phyloP scores from a whole-genome alignment of 2,888 invertebrate species.

The Acheta domesticus region DNA sequence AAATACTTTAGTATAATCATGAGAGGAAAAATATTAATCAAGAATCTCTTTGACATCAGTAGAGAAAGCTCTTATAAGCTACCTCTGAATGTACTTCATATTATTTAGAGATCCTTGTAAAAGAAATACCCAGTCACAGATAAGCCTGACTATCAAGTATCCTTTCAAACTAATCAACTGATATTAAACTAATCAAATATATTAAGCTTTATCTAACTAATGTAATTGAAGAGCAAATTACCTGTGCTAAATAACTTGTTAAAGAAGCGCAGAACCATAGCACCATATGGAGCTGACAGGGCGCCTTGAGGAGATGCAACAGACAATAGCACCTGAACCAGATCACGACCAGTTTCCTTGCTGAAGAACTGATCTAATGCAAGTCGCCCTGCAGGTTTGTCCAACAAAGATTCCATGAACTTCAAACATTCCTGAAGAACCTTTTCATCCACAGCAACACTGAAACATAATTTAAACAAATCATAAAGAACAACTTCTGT shows the following conservation, averaged over 20 bases:
- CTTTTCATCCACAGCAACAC: constrained; percentile 57
- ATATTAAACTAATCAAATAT: too few relatives aligned
- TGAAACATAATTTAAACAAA: constrained; percentile 30
- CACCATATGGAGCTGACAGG: constrained; percentile 60
- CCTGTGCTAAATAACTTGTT: constrained; percentile 63
- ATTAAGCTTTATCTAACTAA: background rate
- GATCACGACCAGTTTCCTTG: constrained; percentile 56
- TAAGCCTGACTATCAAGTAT: too few relatives aligned
- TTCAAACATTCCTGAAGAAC: constrained; percentile 66
- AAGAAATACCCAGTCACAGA: too few relatives aligned
- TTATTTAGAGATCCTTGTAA: too few relatives aligned
- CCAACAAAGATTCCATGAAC: constrained; percentile 82
- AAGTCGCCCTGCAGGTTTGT: constrained; percentile 73
- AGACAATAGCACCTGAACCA: constrained; percentile 75
- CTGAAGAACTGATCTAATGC: constrained; percentile 81
- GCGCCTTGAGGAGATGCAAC: constrained; percentile 72
- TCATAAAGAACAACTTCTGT: background rate
- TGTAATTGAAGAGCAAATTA: constrained; percentile 39
- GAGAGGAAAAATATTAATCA: too few relatives aligned
- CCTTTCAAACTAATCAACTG: too few relatives aligned
- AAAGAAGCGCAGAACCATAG: constrained; percentile 75
- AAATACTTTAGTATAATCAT: too few relatives aligned
- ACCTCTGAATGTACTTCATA: too few relatives aligned
- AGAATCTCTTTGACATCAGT: too few relatives aligned
- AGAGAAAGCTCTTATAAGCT: too few relatives aligned